Evolutionary conservation across 2,113 vertebrate species (phyloP), one percentile per base, ranked within the genome.

Genomic region (Nannospalax galili): DNA sequence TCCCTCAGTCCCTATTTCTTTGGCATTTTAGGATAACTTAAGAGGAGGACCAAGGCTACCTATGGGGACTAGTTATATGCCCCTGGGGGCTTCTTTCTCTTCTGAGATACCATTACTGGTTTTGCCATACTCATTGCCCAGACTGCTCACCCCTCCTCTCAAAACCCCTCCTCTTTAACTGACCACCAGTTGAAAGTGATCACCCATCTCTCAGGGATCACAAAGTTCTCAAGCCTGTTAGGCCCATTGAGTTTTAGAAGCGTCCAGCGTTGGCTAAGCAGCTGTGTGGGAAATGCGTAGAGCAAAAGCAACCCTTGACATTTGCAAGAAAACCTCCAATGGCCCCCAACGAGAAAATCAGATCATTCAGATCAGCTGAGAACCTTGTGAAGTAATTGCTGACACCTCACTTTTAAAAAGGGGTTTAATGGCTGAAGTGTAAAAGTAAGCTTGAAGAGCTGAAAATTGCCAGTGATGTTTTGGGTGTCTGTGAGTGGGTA

Each of bases 351-450:
- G n/a, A 70, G 52, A 56, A 88, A 56, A 11, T 52, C 6, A 82
- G 78, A 69, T 40, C 70, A 35, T 91, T 84, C 58, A 37, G 28
- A 62, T 2, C 70, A 35, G 8, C 62, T 69, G 56, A 70, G 90
- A 81, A 37, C n/a, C 74, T 89, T 19, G 24, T 80, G 52, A 62
- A 80, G 52, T 52, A 77, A 35, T 0, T 58, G 16, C 62, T n/a
- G 24, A 69, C 79, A 62, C 89, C 86, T 86, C 35, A 81, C 37
- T n/a, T 84, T 73, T 78, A 64, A 77, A 86, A 80, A 81, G 9
- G 30, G 5, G 87, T 22, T 88, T 84, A 79, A 26, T 73, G 73
- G 78, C 65, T 73, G 4, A 48, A 60, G 42, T 72, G 26, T 45
- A 17, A 75, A 74, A 75, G 48, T 52, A 52, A 52, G 48, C 48